phyloP scores from a whole-genome alignment of 2,113 vertebrate species.

The Otis tarda region DNA sequence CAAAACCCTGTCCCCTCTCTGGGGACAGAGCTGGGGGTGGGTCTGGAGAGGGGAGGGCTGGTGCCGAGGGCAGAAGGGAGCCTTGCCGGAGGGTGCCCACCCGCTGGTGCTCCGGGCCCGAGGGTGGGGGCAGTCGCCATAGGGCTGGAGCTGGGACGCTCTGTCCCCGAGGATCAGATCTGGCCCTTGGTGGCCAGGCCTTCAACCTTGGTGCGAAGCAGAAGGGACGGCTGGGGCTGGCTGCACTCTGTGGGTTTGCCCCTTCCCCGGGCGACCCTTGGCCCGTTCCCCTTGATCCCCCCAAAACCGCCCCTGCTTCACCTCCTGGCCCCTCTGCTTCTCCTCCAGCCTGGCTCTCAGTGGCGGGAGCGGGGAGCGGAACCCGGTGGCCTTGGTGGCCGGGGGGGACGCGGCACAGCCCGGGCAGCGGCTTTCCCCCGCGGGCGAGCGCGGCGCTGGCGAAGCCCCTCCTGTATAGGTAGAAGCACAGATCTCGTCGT shows the following conservation, averaged over 20 bases:
- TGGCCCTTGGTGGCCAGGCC: not conserved
- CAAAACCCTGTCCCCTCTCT: not conserved
- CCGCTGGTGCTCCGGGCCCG: not conserved
- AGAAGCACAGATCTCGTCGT: conserved; percentile 24
- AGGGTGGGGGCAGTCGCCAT: accelerated
- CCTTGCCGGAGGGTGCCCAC: not conserved
- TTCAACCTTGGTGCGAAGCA: not conserved
- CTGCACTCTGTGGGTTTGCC: not conserved
- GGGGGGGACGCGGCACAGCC: not conserved
- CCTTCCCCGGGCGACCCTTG: accelerated
- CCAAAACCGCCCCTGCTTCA: not conserved
- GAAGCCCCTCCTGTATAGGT: conserved; percentile 5
- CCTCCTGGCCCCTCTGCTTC: not conserved
- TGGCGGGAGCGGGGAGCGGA: not conserved
- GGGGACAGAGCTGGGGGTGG: not conserved
- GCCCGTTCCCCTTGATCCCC: not conserved
- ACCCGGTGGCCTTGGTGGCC: not conserved
- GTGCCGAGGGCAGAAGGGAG: not conserved
- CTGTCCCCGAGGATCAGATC: accelerated
- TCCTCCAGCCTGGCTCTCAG: not conserved
- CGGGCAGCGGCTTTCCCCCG: not conserved
- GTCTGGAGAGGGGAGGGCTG: not conserved
- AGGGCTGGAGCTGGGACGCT: not conserved
- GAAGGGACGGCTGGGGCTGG: not conserved
- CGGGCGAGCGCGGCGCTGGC: not conserved